Evolutionary conservation across 2,113 vertebrate species (phyloP), one percentile per base, ranked within the genome.

Genomic region (Eira barbara): DNA sequence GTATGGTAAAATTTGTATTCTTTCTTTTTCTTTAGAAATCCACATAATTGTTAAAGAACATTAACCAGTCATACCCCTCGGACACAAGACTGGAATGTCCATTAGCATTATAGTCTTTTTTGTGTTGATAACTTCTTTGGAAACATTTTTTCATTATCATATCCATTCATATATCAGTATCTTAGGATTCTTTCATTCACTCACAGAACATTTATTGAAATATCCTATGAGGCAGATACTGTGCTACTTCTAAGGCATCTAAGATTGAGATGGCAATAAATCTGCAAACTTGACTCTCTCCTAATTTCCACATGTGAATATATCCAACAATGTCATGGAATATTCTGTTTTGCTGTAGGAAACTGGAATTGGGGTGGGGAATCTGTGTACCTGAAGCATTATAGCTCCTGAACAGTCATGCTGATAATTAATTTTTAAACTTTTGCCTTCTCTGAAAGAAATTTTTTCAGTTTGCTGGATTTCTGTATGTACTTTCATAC

Each of bases 191-290:
- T 25, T 85, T 97, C 49, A 89, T 57, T 95, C 6, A 88, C 21
- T 95, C 76, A 79, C 65, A 85, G 57, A 96, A 27, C 55, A 90
- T 97, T 89, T 95, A 52, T 89, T 45, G 36, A 96, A 96, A 97
- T 17, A 82, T 91, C 79, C 17, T 47, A 3, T 92, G 36, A 95
- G 14, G 25, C 78, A 93, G 25, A 47, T 31, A 25, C 13, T 65
- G 0, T 71, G 7, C n/a, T 81, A 29, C 61, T 92, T 49, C 6
- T 47, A 86, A 96, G 18, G 23, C 61, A 88, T 95, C 55, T 86
- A 31, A 74, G 67, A 63, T 76, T 93, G 76, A 93, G n/a, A 81
- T 83, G 45, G 14, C 21, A 88, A 8, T 87, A 39, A 71, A 34
- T 23, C n/a, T 87, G 6, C 45, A 63, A 63, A 42, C 65, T 85